These are phyloP conservation scores for Aphelocoma coerulescens DNA, from an alignment of 2,113 vertebrate species.

Conservation along the genomic window DNA sequence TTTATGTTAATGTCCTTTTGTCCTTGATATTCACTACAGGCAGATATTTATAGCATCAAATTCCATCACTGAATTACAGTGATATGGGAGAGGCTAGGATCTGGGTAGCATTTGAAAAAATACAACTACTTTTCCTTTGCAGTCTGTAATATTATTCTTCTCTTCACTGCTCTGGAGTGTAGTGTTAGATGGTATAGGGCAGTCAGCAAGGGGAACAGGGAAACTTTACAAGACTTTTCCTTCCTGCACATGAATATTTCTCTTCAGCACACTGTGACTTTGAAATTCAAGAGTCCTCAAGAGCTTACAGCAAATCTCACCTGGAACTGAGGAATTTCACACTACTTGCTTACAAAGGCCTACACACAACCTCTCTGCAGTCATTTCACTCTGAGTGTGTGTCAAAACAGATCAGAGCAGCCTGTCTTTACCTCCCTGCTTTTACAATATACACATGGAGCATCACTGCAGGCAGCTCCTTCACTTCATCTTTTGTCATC, in stretches of 20 bases:
- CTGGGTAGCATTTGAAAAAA: not conserved
- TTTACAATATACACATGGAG: not conserved
- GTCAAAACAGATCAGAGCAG: not conserved
- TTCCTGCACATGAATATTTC: not conserved
- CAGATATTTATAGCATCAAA: not conserved
- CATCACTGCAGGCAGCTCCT: not conserved
- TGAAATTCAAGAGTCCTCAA: conserved; percentile 27
- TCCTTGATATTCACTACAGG: not conserved
- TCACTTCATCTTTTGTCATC: not conserved
- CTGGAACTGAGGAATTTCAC: conserved; percentile 47
- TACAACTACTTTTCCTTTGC: not conserved
- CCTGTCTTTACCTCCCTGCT: not conserved
- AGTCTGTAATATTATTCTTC: not conserved
- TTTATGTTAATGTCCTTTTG: not conserved
- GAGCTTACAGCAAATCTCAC: conserved; percentile 1
- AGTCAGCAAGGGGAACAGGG: not conserved
- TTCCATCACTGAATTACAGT: not conserved
- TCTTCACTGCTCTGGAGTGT: not conserved
- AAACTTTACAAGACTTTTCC: conserved; percentile 22
- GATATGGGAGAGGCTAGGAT: not conserved
- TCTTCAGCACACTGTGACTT: not conserved
- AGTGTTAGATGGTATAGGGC: not conserved
- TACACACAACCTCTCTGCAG: not conserved
- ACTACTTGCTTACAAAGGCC: not conserved
- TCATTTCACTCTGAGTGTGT: not conserved